These are phyloP conservation scores for Peromyscus melanophrys DNA, from an alignment of 2,797 vertebrate species.

Conservation along the genomic window DNA sequence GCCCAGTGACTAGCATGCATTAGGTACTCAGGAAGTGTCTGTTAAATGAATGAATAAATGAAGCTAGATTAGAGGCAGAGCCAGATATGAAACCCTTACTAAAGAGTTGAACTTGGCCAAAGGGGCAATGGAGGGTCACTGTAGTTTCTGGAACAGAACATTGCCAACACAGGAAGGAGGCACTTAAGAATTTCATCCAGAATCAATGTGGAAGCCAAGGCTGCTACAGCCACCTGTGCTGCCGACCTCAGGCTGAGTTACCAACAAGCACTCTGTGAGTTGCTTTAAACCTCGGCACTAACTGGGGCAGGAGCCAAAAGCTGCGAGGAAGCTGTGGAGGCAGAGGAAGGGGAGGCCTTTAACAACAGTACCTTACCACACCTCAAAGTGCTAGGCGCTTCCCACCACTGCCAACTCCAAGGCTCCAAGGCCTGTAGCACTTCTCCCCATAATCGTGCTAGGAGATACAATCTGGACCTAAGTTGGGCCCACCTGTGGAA, in stretches of 20 bases:
- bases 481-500: constrained; percentile 39
- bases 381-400: neutral
- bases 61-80: constrained; percentile 41
- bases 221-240: neutral
- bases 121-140: neutral
- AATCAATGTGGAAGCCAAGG: neutral
- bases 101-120: constrained; percentile 63
- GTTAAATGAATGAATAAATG: constrained; percentile 44
- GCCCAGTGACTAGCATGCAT: neutral
- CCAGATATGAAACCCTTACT: constrained; percentile 48
- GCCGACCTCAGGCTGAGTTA: neutral
- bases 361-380: neutral
- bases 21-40: constrained; percentile 52
- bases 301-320: neutral
- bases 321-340: constrained; percentile 27
- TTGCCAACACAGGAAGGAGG: neutral
- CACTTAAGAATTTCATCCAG: constrained; percentile 39
- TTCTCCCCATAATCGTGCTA: constrained; percentile 16
- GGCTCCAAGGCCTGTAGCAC: neutral
- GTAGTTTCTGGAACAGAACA: constrained; percentile 57
- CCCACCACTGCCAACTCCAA: neutral
- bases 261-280: constrained; percentile 42
- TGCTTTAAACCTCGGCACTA: constrained; percentile 18
- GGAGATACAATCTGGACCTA: neutral
- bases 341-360: neutral